phyloP scores from a whole-genome alignment of 2,113 vertebrate genomes.

The Apodemus speciosus region DNA sequence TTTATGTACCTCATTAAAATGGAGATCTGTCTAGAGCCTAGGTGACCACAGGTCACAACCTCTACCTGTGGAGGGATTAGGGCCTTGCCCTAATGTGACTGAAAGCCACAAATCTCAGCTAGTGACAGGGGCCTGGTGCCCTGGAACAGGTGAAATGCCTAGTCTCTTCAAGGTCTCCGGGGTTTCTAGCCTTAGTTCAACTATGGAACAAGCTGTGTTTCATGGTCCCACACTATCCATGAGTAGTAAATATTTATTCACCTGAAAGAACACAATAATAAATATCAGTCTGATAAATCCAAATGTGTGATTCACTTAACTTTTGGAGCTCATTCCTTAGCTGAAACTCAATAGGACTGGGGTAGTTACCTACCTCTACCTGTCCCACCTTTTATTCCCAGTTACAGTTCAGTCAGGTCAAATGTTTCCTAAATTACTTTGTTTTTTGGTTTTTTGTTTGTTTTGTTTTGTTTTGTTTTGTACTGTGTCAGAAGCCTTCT shows the following conservation, averaged over 20 bases:
- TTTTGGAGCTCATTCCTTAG: background rate
- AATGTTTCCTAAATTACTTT: constrained; percentile 3
- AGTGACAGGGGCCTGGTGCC: too few relatives aligned
- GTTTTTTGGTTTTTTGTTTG: background rate
- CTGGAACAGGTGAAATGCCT: too few relatives aligned
- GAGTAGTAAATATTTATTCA: background rate
- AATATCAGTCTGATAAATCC: background rate
- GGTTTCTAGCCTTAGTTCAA: too few relatives aligned
- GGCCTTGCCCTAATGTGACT: too few relatives aligned
- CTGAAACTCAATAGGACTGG: background rate
- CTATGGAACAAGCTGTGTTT: too few relatives aligned
- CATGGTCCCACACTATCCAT: background rate
- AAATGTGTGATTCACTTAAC: background rate
- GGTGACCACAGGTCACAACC: too few relatives aligned
- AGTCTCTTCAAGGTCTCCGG: too few relatives aligned
- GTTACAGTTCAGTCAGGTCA: background rate
- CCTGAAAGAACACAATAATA: background rate
- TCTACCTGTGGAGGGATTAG: too few relatives aligned
- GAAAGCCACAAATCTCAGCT: too few relatives aligned
- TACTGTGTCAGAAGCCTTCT: background rate
- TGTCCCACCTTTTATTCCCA: background rate
- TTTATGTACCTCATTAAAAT: too few relatives aligned
- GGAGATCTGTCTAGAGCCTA: too few relatives aligned
- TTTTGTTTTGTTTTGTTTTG: too few relatives aligned
- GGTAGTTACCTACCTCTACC: background rate